Percentiles rank a stretch among this genome's conserved stretches.
These are phyloP conservation scores for Triplophysa rosa DNA, from an alignment of 2,113 vertebrate genomes.

Conservation along the genomic window DNA sequence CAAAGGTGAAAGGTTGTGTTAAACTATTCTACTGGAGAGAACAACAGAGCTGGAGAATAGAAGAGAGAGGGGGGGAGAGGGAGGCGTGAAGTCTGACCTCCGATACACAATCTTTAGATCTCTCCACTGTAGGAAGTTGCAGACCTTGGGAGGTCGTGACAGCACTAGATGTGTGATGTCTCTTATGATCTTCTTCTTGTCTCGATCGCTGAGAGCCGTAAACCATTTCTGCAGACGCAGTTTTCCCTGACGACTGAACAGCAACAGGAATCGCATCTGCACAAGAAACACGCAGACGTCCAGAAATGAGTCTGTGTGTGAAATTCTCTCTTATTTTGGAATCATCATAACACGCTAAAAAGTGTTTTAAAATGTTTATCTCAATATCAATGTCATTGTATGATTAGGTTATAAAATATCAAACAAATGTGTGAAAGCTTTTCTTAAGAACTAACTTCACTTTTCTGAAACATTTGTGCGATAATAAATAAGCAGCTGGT, in stretches of 20 bases:
- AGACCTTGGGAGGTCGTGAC: conserved; percentile 82
- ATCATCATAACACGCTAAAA: background rate
- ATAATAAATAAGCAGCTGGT: too few species aligned
- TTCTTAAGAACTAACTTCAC: too few species aligned
- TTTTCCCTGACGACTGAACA: conserved; percentile 96
- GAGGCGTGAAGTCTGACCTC: conserved; percentile 70
- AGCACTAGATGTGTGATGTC: conserved; percentile 88
- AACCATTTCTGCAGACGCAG: conserved; percentile 97
- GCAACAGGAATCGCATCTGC: conserved; percentile 92
- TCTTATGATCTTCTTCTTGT: conserved; percentile 90
- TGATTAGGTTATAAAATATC: too few species aligned
- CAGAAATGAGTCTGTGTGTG: background rate
- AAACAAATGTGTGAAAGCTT: too few species aligned
- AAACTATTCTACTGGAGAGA: background rate
- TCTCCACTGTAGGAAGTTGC: conserved; percentile 95
- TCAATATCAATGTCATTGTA: too few species aligned
- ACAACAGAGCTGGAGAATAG: background rate
- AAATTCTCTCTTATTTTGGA: background rate
- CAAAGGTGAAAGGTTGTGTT: background rate
- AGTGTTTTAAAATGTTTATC: background rate
- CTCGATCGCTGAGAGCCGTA: conserved; percentile 83
- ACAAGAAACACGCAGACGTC: background rate
- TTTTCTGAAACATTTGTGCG: too few species aligned
- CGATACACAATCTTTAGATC: conserved; percentile 96
- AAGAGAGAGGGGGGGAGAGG: background rate